phyloP scores from a whole-genome alignment of 2,888 invertebrate genomes.

The Eulithis prunata region DNA sequence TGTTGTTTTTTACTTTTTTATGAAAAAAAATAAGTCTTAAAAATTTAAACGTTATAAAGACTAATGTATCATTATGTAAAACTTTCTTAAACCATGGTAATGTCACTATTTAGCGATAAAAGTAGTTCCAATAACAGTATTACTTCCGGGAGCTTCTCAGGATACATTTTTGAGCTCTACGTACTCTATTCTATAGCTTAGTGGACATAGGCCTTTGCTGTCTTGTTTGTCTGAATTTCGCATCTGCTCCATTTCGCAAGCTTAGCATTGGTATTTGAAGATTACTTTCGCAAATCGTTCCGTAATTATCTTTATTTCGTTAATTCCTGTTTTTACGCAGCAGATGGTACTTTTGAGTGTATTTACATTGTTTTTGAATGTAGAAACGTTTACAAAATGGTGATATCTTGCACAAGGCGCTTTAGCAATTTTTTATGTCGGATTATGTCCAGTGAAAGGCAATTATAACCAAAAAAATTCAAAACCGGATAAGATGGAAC shows the following conservation, averaged over 20 bases:
- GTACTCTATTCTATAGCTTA: neutral
- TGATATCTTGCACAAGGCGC: neutral
- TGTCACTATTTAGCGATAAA: too few species aligned
- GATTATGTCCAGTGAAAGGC: too few species aligned
- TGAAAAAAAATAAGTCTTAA: too few species aligned
- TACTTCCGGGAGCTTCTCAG: too few species aligned
- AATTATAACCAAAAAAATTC: too few species aligned
- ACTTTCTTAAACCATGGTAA: too few species aligned
- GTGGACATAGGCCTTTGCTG: neutral
- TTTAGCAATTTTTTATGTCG: neutral
- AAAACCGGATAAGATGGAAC: too few species aligned
- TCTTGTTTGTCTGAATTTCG: conserved; percentile 41
- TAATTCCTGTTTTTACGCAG: conserved; percentile 22
- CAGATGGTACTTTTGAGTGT: conserved; percentile 11
- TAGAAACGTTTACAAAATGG: neutral
- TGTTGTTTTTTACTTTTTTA: too few species aligned
- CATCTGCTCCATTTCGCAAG: conserved; percentile 53
- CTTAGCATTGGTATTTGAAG: conserved; percentile 45
- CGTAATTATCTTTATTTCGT: conserved; percentile 33
- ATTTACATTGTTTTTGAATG: conserved; percentile 8
- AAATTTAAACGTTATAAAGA: too few species aligned
- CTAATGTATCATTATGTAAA: too few species aligned
- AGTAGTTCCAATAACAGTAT: too few species aligned
- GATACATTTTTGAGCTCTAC: too few species aligned
- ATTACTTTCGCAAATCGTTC: conserved; percentile 39